Conservation (phyloP, 1,140 invertebrate species). For the Drosophila rufa region DNA sequence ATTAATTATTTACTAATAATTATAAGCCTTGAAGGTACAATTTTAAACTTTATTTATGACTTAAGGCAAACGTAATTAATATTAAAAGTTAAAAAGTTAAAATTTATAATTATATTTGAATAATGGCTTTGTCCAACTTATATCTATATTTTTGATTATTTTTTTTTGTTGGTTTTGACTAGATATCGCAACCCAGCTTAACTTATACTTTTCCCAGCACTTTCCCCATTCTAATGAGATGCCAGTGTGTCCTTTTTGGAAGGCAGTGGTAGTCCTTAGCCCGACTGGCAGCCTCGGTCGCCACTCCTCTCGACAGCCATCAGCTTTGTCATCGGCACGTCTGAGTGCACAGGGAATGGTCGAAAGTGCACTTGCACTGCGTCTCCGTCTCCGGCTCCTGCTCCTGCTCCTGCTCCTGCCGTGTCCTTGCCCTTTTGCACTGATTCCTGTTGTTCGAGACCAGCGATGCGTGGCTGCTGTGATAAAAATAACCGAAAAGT, state of each 20-base stretch:
- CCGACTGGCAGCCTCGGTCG: background rate
- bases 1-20: too few species aligned
- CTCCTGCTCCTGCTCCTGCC: slow-evolving; percentile 15
- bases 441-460: slow-evolving; percentile 73
- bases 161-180: too few species aligned
- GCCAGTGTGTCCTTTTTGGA: slow-evolving; percentile 9
- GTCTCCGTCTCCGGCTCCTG: background rate
- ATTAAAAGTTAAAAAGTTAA: too few species aligned
- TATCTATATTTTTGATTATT: too few species aligned
- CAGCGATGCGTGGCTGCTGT: slow-evolving; percentile 75
- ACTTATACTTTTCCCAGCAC: background rate
- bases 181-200: background rate
- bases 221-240: slow-evolving; percentile 14
- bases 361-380: slow-evolving; percentile 25
- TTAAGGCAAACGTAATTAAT: too few species aligned
- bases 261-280: slow-evolving; percentile 1
- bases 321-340: slow-evolving; percentile 53
- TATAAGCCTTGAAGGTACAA: too few species aligned
- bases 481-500: slow-evolving; percentile 77
- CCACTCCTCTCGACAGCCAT: slow-evolving; percentile 1
- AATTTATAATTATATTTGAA: too few species aligned
- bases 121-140: too few species aligned
- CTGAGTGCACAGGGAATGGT: slow-evolving; percentile 57
- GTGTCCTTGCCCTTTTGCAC: slow-evolving; percentile 50
- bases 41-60: too few species aligned